These are phyloP conservation scores for Sipha maydis DNA, from an alignment of 2,888 invertebrate species.

Conservation along the genomic window DNA sequence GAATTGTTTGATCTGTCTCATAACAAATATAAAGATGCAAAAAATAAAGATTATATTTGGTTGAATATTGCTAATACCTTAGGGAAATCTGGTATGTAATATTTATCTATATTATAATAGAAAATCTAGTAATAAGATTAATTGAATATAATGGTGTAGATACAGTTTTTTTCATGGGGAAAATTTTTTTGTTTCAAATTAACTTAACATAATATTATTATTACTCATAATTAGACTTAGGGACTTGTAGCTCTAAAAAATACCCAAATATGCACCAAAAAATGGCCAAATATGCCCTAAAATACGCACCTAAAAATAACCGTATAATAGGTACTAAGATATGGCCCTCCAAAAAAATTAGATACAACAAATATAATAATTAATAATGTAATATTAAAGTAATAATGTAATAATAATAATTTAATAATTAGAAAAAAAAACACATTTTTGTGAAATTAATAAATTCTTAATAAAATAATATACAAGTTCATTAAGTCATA, in stretches of 20 bases:
- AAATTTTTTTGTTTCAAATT: conserved; percentile 9
- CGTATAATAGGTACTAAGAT: too few relatives aligned
- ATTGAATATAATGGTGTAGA: conserved; percentile 19
- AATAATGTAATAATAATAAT: conserved; percentile 3
- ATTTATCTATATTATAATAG: conserved; percentile 20
- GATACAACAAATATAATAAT: too few relatives aligned
- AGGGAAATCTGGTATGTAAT: conserved; percentile 27
- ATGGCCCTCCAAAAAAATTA: too few relatives aligned
- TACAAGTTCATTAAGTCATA: conserved; percentile 16
- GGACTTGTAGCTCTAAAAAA: too few relatives aligned
- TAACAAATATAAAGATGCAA: too few relatives aligned
- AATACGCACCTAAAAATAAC: too few relatives aligned
- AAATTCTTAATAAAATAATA: conserved; percentile 15
- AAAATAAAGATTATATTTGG: conserved; percentile 30
- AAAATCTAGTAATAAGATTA: conserved; percentile 14
- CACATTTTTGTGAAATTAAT: too few relatives aligned
- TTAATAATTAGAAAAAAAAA: too few relatives aligned
- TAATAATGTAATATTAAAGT: conserved; percentile 1
- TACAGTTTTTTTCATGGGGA: neutral
- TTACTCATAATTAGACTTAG: neutral
- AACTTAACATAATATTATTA: conserved; percentile 2
- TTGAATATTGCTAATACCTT: neutral
- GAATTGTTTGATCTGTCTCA: too few relatives aligned
- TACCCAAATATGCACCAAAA: too few relatives aligned
- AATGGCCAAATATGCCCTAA: too few relatives aligned